A percentile compares a stretch with the other conserved stretches of the same genome.
Conservation (phyloP, 2,113 vertebrate species). For the Larimichthys polyactis region DNA sequence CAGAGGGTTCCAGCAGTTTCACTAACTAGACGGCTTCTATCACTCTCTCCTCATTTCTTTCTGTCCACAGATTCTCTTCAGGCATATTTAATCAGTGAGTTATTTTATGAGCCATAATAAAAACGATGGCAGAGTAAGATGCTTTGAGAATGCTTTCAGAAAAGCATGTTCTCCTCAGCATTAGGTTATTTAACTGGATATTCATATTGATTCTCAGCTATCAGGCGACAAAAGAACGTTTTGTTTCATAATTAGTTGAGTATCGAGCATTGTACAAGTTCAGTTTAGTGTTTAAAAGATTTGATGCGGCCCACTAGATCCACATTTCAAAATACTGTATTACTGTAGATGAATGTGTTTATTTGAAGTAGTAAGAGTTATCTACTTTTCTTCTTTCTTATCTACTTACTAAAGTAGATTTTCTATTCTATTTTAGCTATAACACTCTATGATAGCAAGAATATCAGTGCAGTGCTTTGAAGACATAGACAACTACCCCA, state of each 20-base stretch:
- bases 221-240: neutral
- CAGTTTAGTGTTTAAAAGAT: neutral
- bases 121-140: neutral
- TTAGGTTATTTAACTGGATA: neutral
- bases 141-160: neutral
- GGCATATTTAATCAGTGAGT: neutral
- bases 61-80: neutral
- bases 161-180: neutral
- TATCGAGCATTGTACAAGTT: neutral
- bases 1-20: slow-evolving; percentile 62
- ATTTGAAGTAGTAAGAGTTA: neutral
- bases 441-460: too few species aligned
- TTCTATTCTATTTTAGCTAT: too few species aligned
- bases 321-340: too few species aligned
- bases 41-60: neutral
- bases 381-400: too few species aligned
- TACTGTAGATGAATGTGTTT: neutral
- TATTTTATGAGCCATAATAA: neutral
- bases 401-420: too few species aligned
- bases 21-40: slow-evolving; percentile 32
- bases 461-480: neutral
- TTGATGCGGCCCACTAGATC: neutral
- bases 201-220: neutral
- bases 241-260: neutral
- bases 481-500: neutral